A percentile compares a stretch with the other conserved stretches of the same genome.
Conservation (phyloP, 2,888 invertebrate genomes). For the Phalangium opilio region DNA sequence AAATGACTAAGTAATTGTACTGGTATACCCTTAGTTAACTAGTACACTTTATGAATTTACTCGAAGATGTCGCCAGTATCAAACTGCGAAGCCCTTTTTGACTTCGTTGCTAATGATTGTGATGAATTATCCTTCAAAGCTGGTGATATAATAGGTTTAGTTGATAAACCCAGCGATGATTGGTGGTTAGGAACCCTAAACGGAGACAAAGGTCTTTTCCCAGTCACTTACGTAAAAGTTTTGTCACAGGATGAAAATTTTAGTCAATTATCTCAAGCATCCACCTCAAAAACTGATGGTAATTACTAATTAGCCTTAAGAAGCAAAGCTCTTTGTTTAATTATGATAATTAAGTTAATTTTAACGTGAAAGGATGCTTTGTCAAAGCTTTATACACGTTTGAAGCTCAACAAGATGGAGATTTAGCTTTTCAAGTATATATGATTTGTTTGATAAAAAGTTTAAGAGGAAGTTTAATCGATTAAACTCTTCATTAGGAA, state of each 20-base stretch:
- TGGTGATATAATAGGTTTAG: conserved; percentile 2
- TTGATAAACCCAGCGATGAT: not conserved
- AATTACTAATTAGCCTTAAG: no score
- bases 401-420: not conserved
- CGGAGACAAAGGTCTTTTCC: conserved; percentile 3
- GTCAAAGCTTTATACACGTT: not conserved
- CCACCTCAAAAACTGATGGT: no score
- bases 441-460: not conserved
- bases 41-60: no score
- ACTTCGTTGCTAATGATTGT: conserved; percentile 1
- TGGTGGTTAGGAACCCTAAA: conserved; percentile 5
- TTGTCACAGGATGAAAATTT: not conserved
- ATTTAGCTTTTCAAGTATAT: not conserved
- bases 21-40: no score
- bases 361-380: not conserved
- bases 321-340: no score
- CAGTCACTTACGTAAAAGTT: conserved; percentile 2
- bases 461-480: not conserved
- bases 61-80: no score
- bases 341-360: no score
- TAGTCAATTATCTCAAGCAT: not conserved
- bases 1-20: no score
- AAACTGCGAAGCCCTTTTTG: not conserved
- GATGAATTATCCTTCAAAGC: conserved; percentile 5
- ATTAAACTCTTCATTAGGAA: not conserved